Conservation (phyloP, 1,140 invertebrate genomes). For the Proales similis region DNA sequence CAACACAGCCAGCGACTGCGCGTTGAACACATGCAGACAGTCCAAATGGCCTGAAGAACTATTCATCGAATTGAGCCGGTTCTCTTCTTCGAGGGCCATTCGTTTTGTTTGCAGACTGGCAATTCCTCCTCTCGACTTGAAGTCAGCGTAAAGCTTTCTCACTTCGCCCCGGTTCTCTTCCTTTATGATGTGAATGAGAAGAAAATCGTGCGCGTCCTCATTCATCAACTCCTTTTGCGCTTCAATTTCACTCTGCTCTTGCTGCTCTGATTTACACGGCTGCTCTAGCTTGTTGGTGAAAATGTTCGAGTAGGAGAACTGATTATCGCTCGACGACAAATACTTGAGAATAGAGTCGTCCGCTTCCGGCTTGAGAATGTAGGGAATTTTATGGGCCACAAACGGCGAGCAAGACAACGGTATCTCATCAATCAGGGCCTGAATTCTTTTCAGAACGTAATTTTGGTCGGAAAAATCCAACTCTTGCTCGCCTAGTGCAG, state of each 20-base stretch:
- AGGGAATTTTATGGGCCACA: conserved; percentile 74
- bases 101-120: conserved; percentile 2
- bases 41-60: conserved; percentile 57
- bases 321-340: conserved; percentile 69
- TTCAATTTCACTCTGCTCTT: conserved; percentile 42
- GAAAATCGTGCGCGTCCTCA: conserved; percentile 31
- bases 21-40: conserved; percentile 73
- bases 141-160: conserved; percentile 12
- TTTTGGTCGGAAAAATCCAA: neutral
- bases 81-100: conserved; percentile 19
- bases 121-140: conserved; percentile 2
- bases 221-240: conserved; percentile 1
- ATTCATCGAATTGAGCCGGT: conserved; percentile 38
- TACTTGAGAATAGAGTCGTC: conserved; percentile 68
- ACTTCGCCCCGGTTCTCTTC: conserved; percentile 4
- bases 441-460: neutral
- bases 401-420: conserved; percentile 77
- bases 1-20: conserved; percentile 77
- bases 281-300: conserved; percentile 28
- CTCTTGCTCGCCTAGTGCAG: neutral
- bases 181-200: conserved; percentile 13
- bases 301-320: conserved; percentile 46
- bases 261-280: conserved; percentile 66
- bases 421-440: conserved; percentile 65
- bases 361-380: conserved; percentile 72